These are phyloP conservation scores for Cinclus mexicanus DNA, from an alignment of 2,113 vertebrate species.

Conservation along the genomic window DNA sequence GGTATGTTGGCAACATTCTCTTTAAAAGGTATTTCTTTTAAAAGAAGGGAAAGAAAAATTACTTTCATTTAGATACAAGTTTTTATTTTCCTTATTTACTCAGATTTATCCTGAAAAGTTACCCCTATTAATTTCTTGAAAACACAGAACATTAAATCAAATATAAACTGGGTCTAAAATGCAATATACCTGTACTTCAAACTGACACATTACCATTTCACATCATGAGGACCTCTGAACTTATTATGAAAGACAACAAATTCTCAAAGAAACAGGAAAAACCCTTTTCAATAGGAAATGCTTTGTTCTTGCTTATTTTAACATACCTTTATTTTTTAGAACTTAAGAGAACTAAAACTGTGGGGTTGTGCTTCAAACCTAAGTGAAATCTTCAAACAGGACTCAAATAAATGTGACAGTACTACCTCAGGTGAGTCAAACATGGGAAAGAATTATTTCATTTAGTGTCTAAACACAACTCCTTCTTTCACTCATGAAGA, in stretches of 20 bases:
- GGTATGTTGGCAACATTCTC: conserved; percentile 75
- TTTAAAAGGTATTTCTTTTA: conserved; percentile 81
- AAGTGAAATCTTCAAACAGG: neutral
- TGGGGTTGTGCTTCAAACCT: neutral
- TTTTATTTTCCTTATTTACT: neutral
- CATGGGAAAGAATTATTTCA: neutral
- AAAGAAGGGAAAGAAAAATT: conserved; percentile 54
- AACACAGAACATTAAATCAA: neutral
- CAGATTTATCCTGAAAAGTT: neutral
- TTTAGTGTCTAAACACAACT: neutral
- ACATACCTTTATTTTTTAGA: neutral
- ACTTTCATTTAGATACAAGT: neutral
- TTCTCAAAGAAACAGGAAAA: neutral
- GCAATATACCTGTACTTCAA: neutral
- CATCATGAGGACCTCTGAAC: neutral
- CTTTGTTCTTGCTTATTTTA: neutral
- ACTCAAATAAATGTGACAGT: neutral
- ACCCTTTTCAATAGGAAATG: neutral
- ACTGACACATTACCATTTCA: neutral
- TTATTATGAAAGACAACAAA: neutral
- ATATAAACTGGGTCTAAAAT: neutral
- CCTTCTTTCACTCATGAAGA: neutral
- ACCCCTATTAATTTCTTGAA: neutral
- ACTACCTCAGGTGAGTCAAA: neutral
- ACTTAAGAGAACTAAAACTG: neutral